Percentiles rank a stretch among this genome's conserved stretches.
These are phyloP conservation scores for Blastomussa wellsi DNA, from an alignment of 92 coral and sea anemone species.

Conservation along the genomic window DNA sequence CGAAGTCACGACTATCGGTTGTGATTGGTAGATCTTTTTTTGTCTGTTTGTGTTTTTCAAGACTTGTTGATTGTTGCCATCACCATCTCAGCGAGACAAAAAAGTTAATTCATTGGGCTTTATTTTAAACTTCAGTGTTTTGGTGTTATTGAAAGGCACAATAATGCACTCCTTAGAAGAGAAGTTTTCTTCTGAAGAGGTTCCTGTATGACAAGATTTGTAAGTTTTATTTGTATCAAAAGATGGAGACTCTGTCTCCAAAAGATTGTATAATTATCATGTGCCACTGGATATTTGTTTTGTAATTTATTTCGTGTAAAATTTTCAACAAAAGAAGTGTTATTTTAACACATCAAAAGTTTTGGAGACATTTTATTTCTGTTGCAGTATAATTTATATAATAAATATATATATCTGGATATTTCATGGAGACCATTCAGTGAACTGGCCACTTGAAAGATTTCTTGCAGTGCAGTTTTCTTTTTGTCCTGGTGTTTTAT, in stretches of 20 bases:
- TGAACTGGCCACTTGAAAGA: not conserved
- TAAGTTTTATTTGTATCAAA: constrained; percentile 38
- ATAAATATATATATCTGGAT: not conserved
- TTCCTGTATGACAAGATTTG: constrained; percentile 5
- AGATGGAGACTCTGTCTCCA: constrained; percentile 14
- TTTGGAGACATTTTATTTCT: not conserved
- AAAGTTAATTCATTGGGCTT: too few species aligned
- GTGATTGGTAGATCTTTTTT: too few species aligned
- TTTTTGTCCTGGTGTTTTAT: not conserved
- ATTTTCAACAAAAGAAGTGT: constrained; percentile 12
- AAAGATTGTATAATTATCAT: constrained; percentile 29
- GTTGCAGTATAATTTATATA: not conserved
- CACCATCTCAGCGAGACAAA: too few species aligned
- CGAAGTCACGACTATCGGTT: too few species aligned
- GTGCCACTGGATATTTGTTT: constrained; percentile 24
- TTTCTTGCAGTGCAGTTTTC: not conserved
- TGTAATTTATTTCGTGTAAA: constrained; percentile 34
- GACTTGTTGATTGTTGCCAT: too few species aligned
- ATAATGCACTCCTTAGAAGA: not conserved
- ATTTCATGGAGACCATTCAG: too few species aligned
- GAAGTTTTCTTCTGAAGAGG: not conserved
- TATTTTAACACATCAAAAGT: constrained; percentile 4
- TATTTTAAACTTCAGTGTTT: too few species aligned
- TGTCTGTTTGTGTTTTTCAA: too few species aligned
- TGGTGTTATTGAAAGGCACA: too few species aligned